phyloP scores from a whole-genome alignment of 2,888 invertebrate species.

The Dermolepida albohirtum region DNA sequence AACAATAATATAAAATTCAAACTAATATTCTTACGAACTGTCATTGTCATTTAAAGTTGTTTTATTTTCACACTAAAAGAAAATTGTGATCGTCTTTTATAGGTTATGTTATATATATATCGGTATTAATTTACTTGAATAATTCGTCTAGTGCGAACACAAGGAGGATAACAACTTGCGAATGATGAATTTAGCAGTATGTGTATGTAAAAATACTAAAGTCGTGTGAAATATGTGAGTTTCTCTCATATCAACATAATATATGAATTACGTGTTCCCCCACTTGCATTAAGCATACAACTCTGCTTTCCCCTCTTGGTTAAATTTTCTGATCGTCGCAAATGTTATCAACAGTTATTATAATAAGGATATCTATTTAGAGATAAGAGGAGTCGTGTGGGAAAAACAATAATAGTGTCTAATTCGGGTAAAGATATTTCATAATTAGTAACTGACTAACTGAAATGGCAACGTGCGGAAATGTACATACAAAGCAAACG shows the following conservation, averaged over 20 bases:
- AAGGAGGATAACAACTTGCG: not conserved
- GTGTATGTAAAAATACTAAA: not conserved
- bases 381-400: no score
- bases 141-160: no score
- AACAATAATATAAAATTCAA: slow-evolving; percentile 68
- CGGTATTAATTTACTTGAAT: no score
- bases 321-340: not conserved
- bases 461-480: no score
- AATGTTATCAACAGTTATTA: no score
- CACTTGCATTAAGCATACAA: not conserved
- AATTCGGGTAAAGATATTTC: no score
- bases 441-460: no score
- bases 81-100: slow-evolving; percentile 2
- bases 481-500: no score
- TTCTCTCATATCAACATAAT: not conserved
- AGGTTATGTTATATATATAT: slow-evolving; percentile 27
- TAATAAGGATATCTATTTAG: no score
- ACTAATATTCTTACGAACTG: slow-evolving; percentile 57
- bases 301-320: not conserved
- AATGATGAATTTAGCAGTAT: not conserved
- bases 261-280: slow-evolving; percentile 13
- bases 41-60: slow-evolving; percentile 9
- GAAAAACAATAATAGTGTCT: no score
- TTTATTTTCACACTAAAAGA: not conserved
- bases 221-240: not conserved